Evolutionary conservation across 2,888 invertebrate genomes (phyloP), one percentile per base, ranked within the genome.

Genomic region (Amphipyra tragopoginis): DNA sequence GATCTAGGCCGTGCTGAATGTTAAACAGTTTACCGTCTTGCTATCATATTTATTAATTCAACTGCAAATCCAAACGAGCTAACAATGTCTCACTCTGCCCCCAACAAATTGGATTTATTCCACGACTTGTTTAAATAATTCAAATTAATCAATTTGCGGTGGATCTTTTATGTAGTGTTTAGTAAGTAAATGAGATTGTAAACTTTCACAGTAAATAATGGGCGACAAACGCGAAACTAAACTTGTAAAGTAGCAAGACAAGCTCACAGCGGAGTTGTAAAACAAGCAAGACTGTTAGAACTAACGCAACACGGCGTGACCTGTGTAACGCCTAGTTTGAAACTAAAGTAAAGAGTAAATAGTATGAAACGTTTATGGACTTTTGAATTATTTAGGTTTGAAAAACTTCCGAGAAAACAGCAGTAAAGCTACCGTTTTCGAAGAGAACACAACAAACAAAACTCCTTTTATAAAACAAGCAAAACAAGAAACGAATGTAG

Each of bases 1-100:
- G 87, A 87, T 87, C 87, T 85, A 87, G 87, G 86, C 83, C 86
- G 88, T 78, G 76, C 82, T 87, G 92, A 92, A 91, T 91, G 85
- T 85, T 91, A 89, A 93, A 81, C 80, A 89, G 86, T 83, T 87
- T 80, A 83, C 83, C 84, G 81, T 80, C 84, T 81, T 79, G 77
- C 72, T 71, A 71, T 72, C 77, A 68, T 76, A 82, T 71, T 79
- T 73, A 77, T 77, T 56, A 65, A 78, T 69, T 73, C 70, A 79
- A 70, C 69, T 68, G 69, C 63, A 76, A 75, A 72, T 71, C 69
- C 29, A 75, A 72, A 70, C 71, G 60, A 72, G 56, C 55, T 49
- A 57, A 65, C 54, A 59, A 61, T 66, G 54, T 61, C 54, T 38
- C 56, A 57, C 51, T 66, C 29, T 49, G 34, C 38, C 42, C 36